Evolutionary conservation across 35 echinoderm and acorn worm species (phyloP), one percentile per base, ranked within the genome.

Genomic region (Acanthaster planci): DNA sequence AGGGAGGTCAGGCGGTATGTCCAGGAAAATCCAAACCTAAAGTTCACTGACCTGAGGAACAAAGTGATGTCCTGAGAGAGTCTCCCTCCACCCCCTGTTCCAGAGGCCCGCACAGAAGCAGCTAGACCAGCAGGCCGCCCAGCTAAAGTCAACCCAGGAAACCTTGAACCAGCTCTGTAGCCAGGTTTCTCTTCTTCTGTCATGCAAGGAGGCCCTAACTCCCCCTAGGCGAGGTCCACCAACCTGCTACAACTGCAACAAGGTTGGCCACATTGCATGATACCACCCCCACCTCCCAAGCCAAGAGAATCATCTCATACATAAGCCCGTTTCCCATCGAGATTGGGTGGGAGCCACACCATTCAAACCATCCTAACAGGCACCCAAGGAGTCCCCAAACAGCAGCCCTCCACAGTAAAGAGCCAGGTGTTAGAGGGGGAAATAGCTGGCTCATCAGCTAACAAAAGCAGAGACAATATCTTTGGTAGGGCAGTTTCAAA

Each of bases 331-430:
- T 59, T n/a, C 56, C 56, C 17, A n/a, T 26, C 56, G 27, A 5
- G 27, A 2, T 26, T 72, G 64, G 64, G 15, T 26, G 1, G 64
- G 30, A 26, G 64, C 29, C 64, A 26, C 29, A 22, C 21, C 59
- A 1, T 6, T 67, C 19, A 6, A 72, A 19, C 64, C 64, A 30
- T 16, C 64, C 29, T 26, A 72, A 72, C 64, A 1, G 0, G 42
- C 12, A 47, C 4, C 4, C 42, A 72, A 16, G 15, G 64, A 72
- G 22, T 72, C 29, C 64, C 64, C 64, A 72, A 72, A 72, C 23
- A 26, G 21, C 64, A 31, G 30, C 64, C 64, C 64, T 72, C 64
- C 64, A 72, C 64, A 36, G 64, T 72, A 72, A 72, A 2, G 64
- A 72, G 64, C 64, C 64, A 72, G 64, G 64, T 26, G 29, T 34